A percentile compares a stretch with the other conserved stretches of the same genome.
Evolutionary conservation across 2,113 vertebrate genomes (phyloP).

Genomic region (Entelurus aequoreus): DNA sequence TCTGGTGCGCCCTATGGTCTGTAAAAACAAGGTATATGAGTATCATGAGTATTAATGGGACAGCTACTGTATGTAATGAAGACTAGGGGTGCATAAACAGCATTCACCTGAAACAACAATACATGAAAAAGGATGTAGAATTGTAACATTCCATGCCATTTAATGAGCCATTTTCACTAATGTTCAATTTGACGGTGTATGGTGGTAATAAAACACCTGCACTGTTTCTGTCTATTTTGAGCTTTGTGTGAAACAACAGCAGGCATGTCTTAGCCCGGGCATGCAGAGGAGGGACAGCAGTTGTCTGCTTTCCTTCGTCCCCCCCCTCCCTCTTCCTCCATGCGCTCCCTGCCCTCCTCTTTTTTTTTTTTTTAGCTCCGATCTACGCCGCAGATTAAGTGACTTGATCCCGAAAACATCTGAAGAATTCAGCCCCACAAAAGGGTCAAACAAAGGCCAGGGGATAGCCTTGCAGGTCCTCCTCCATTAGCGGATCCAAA

Average conservation of each 20-base stretch:
- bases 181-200: constrained; percentile 53
- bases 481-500: constrained; percentile 57
- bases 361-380: constrained; percentile 22
- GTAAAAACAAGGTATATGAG: no score
- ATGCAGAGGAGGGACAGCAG: constrained; percentile 48
- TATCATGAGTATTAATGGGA: constrained; percentile 49
- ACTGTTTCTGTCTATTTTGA: constrained; percentile 56
- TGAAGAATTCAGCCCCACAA: constrained; percentile 72
- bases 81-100: constrained; percentile 57
- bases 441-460: constrained; percentile 73
- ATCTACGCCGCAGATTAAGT: constrained; percentile 62
- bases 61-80: constrained; percentile 49
- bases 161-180: constrained; percentile 70
- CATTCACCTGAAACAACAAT: constrained; percentile 67
- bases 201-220: constrained; percentile 60
- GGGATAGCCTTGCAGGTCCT: constrained; percentile 70
- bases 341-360: constrained; percentile 27
- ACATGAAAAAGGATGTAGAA: constrained; percentile 68
- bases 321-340: constrained; percentile 2
- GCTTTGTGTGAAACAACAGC: constrained; percentile 65
- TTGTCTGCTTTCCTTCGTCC: constrained; percentile 43
- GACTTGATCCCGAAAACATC: constrained; percentile 71
- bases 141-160: constrained; percentile 68
- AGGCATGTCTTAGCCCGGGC: constrained; percentile 57
- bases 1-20: no score